A percentile compares a stretch with the other conserved stretches of the same genome.
These are phyloP conservation scores for Rosalia funebris DNA, from an alignment of 2,888 invertebrate species.

Conservation along the genomic window DNA sequence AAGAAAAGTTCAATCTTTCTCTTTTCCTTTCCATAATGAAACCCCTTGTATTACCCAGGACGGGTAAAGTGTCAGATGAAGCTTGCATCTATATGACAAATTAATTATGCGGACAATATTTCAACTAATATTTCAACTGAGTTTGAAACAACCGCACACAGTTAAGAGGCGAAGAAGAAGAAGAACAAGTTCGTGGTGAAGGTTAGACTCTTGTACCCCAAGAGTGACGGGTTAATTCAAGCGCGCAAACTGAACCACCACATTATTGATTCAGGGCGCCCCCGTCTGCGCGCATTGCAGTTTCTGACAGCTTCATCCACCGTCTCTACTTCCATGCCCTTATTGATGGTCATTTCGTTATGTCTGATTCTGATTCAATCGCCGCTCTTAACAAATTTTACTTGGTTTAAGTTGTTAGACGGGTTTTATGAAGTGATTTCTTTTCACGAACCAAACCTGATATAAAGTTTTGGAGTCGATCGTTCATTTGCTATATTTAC, in stretches of 20 bases:
- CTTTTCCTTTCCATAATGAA: too few relatives aligned
- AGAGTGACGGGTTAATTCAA: constrained; percentile 55
- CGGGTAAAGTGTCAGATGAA: too few relatives aligned
- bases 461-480: constrained; percentile 27
- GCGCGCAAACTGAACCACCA: constrained; percentile 51
- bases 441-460: constrained; percentile 22
- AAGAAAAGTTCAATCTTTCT: too few relatives aligned
- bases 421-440: constrained; percentile 27
- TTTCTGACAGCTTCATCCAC: constrained; percentile 53
- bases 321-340: constrained; percentile 36
- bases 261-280: constrained; percentile 55
- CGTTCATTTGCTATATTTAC: constrained; percentile 23
- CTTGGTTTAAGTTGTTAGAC: constrained; percentile 26
- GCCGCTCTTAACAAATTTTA: constrained; percentile 38
- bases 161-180: too few relatives aligned
- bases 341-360: constrained; percentile 57
- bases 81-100: too few relatives aligned
- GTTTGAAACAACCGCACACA: too few relatives aligned
- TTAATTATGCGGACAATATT: too few relatives aligned
- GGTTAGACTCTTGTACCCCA: too few relatives aligned
- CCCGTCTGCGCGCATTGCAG: constrained; percentile 54
- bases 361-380: constrained; percentile 55
- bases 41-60: too few relatives aligned
- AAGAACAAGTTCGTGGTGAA: too few relatives aligned
- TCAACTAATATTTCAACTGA: too few relatives aligned